Conservation (phyloP, 2,888 invertebrate genomes). For the Macrophya annulata region DNA sequence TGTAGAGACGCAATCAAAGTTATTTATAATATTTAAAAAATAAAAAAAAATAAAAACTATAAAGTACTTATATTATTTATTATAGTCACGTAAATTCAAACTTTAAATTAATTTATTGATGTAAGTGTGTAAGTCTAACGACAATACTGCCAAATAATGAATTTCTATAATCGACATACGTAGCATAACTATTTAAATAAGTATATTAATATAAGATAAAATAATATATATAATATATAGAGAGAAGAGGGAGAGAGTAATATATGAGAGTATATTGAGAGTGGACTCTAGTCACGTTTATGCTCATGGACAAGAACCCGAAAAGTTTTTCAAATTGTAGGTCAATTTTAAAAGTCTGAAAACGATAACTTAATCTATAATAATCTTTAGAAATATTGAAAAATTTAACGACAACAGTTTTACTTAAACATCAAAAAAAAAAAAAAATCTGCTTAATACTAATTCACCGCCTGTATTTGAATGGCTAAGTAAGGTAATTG, state of each 20-base stretch:
- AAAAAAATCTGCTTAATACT: not conserved
- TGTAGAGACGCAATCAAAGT: conserved; percentile 59
- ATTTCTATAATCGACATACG: not conserved
- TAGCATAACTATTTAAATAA: conserved; percentile 14
- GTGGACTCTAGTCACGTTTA: conserved; percentile 73
- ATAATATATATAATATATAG: conserved; percentile 40
- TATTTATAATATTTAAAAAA: conserved; percentile 41
- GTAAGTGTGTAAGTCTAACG: conserved; percentile 26
- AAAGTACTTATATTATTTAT: conserved; percentile 7
- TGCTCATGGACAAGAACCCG: conserved; percentile 70
- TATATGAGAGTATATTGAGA: conserved; percentile 66
- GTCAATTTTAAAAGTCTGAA: not conserved
- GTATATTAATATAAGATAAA: conserved; percentile 21
- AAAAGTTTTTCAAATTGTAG: conserved; percentile 64
- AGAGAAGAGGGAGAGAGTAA: conserved; percentile 57
- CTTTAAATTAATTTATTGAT: conserved; percentile 22
- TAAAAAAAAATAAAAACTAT: not conserved
- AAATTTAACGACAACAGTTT: conserved; percentile 12
- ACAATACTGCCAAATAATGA: conserved; percentile 38
- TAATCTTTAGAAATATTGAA: not conserved
- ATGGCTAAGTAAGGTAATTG: conserved; percentile 64
- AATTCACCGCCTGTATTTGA: conserved; percentile 29
- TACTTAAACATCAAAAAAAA: not conserved
- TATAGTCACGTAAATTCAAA: not conserved
- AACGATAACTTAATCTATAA: not conserved